These are phyloP conservation scores for Hyles euphorbiae DNA, from an alignment of 1,140 invertebrate genomes.

Conservation along the genomic window DNA sequence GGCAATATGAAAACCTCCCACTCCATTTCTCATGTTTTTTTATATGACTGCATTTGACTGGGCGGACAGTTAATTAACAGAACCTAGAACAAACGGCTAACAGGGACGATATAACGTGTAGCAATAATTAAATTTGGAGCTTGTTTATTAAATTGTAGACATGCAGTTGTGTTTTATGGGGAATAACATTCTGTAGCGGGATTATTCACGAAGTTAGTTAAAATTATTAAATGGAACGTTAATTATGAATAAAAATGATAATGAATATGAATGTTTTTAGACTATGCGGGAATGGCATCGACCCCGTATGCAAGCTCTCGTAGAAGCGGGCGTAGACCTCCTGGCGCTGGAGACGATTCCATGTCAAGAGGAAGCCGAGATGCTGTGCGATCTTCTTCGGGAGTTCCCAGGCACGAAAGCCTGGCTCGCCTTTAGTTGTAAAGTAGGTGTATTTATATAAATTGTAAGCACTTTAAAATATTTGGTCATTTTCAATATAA, in stretches of 20 bases:
- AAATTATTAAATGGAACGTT: not conserved
- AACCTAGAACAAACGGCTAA: constrained; percentile 53
- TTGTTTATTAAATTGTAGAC: too few relatives aligned
- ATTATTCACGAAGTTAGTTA: not conserved
- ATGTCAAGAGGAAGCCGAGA: constrained; percentile 86
- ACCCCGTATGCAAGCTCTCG: constrained; percentile 83
- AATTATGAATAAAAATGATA: too few relatives aligned
- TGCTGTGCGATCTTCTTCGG: constrained; percentile 83
- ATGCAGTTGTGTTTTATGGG: too few relatives aligned
- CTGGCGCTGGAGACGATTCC: constrained; percentile 94
- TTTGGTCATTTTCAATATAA: not conserved
- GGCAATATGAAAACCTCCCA: constrained; percentile 67
- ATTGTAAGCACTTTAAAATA: not conserved
- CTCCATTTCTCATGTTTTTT: constrained; percentile 61
- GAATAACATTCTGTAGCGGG: too few relatives aligned
- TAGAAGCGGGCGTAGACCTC: constrained; percentile 87
- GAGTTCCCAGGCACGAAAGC: constrained; percentile 84
- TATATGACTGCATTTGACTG: constrained; percentile 55
- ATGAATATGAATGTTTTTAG: constrained; percentile 23
- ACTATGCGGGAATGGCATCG: constrained; percentile 88
- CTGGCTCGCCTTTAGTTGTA: constrained; percentile 91
- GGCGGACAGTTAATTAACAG: constrained; percentile 66
- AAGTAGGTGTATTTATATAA: constrained; percentile 70
- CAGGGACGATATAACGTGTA: constrained; percentile 18
- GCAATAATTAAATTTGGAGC: too few relatives aligned